Evolutionary conservation across 2,113 vertebrate genomes (phyloP).

Genomic region (Paradoxurus hermaphroditus): DNA sequence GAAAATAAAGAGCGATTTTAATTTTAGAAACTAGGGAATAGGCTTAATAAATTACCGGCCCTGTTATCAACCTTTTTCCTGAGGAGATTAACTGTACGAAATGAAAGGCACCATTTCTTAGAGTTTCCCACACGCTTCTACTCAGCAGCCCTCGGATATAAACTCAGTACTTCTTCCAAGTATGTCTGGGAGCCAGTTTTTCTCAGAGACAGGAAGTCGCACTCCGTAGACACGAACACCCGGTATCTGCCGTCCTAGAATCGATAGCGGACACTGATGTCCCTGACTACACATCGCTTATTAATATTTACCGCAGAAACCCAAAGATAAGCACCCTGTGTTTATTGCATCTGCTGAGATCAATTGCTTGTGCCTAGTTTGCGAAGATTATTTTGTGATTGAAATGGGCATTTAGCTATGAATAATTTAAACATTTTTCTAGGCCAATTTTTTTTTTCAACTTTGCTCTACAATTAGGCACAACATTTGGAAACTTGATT

Average conservation of each 20-base stretch:
- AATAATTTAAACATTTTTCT: neutral
- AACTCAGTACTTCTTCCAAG: neutral
- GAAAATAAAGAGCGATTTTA: neutral
- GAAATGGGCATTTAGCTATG: neutral
- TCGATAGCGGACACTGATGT: neutral
- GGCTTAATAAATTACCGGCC: neutral
- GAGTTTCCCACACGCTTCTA: rapidly evolving
- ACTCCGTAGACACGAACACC: neutral
- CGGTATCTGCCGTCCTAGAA: neutral
- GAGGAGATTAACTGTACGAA: too few species aligned
- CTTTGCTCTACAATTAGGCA: neutral
- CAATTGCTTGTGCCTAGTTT: too few species aligned
- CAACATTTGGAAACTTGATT: neutral
- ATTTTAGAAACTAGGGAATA: neutral
- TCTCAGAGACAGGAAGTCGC: neutral
- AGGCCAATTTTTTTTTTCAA: neutral
- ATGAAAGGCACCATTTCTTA: neutral
- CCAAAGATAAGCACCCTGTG: neutral
- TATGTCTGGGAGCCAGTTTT: neutral
- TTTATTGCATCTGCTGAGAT: neutral
- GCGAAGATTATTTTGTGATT: neutral
- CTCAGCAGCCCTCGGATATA: neutral
- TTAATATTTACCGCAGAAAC: too few species aligned
- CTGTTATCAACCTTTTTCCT: rapidly evolving
- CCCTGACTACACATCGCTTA: neutral